Conservation (phyloP, 2,113 vertebrate genomes). For the Mixornis gularis region DNA sequence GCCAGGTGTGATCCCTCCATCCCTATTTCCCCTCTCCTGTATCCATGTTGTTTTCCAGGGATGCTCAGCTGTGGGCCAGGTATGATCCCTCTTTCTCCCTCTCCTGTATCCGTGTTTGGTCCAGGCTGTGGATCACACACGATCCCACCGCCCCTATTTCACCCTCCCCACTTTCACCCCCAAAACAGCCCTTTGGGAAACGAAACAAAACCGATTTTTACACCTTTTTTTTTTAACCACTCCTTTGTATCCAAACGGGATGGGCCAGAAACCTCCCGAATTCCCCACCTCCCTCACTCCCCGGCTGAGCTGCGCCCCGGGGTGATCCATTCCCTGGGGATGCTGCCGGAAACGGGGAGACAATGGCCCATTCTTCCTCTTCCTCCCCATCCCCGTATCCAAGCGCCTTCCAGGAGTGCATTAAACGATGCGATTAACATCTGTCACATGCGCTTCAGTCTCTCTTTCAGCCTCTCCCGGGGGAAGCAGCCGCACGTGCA, state of each 20-base stretch:
- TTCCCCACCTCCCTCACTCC: background rate
- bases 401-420: conserved; percentile 24
- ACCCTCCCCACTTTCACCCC: background rate
- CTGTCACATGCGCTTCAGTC: conserved; percentile 18
- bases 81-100: background rate
- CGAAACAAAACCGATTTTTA: accelerated
- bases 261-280: accelerated
- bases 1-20: background rate
- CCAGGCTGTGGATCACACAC: background rate
- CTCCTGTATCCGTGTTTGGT: accelerated
- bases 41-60: accelerated
- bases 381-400: background rate
- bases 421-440: conserved; percentile 51
- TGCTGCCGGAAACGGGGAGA: background rate
- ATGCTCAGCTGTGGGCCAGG: accelerated
- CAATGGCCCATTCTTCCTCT: conserved; percentile 15
- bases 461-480: conserved; percentile 9
- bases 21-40: background rate
- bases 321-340: background rate
- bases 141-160: background rate
- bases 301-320: accelerated
- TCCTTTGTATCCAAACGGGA: accelerated
- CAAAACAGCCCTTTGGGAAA: background rate
- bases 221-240: too few relatives aligned
- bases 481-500: conserved; percentile 34